Base-by-base conservation (phyloP, 2,888 invertebrate species). In the Sussaba pulchella region DNA sequence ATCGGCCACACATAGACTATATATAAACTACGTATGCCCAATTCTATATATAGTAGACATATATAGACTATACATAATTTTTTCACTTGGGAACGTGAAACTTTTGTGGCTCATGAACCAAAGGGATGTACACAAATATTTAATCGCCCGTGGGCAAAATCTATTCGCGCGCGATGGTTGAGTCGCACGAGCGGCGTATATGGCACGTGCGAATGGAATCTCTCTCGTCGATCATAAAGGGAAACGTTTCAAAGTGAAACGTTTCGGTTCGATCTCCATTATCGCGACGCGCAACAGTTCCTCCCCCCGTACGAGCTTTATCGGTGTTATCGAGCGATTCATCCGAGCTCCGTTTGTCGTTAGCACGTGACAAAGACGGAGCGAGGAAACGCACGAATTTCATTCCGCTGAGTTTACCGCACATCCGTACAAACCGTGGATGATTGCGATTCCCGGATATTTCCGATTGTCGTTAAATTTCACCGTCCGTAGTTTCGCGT, bases 381-480 rank as follows among this genome's bases (percentile, higher is more conserved):
- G 8, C 26, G 17, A 14, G 50, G 52, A 36, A 67, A 69, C 59
- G 17, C 21, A 5, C 12, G 21, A 61, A 39, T 61, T 52, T 63
- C 63, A 61, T 69, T 52, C 57, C 57, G 52, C 21, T 50, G 45
- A 59, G 70, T 70, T 75, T 74, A 70, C 79, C 64, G 74, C 69
- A 74, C 57, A 74, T 79, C 78, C 74, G 74, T 31, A 17, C 59
- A 70, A 47, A 74, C 66, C 79, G 74, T 69, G 74, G 74, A 75
- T 74, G 69, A 79, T 79, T 79, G 79, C 50, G 66, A 69, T 66
- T 69, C n/a, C 82, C 82, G 76, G 70, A 78, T 81, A 85, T 84
- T 86, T 87, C 85, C 88, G 84, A 88, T 87, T 82, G 86, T 84
- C 83, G 73, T 79, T 79, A 74, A 79, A 79, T 66, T 70, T 50